A percentile compares a stretch with the other conserved stretches of the same genome.
These are phyloP conservation scores for Trematomus loennbergii DNA, from an alignment of 2,113 vertebrate species.

Conservation along the genomic window DNA sequence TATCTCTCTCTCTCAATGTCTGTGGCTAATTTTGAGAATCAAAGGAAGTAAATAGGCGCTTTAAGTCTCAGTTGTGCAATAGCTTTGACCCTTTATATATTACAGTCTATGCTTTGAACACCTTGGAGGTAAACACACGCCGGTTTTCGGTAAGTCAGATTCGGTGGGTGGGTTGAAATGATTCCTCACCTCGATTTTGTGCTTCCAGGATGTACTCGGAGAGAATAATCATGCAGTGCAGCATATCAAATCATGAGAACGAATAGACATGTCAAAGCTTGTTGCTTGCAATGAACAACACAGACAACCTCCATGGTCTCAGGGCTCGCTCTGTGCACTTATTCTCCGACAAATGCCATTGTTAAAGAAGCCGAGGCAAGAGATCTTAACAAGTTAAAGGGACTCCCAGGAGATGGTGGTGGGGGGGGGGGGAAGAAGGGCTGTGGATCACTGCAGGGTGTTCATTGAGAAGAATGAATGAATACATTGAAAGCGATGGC, in stretches of 20 bases:
- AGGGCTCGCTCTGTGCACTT: neutral
- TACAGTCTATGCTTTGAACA: constrained; percentile 22
- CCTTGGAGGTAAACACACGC: constrained; percentile 36
- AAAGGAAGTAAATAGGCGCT: constrained; percentile 46
- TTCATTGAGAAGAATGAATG: constrained; percentile 66
- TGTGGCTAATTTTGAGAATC: constrained; percentile 64
- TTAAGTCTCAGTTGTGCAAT: constrained; percentile 40
- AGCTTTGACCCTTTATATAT: neutral
- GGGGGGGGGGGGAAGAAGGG: constrained; percentile 22
- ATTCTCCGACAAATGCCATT: constrained; percentile 33
- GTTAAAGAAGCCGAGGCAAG: constrained; percentile 28
- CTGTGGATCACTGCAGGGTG: constrained; percentile 51
- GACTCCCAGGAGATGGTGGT: constrained; percentile 34
- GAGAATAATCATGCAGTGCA: constrained; percentile 20
- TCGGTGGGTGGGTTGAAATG: constrained; percentile 4
- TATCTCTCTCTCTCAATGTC: constrained; percentile 24
- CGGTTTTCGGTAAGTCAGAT: constrained; percentile 14
- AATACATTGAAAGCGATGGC: constrained; percentile 71
- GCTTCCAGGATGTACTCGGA: constrained; percentile 4
- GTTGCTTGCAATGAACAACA: constrained; percentile 30
- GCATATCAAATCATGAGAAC: constrained; percentile 37
- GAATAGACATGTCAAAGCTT: constrained; percentile 34
- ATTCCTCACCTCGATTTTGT: constrained; percentile 23
- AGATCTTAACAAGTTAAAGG: constrained; percentile 51
- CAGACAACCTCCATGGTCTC: neutral